Percentiles rank a stretch among this genome's conserved stretches.
Evolutionary conservation across 1,140 invertebrate species (phyloP).

Genomic region (Aphaenogaster ashmeadi): DNA sequence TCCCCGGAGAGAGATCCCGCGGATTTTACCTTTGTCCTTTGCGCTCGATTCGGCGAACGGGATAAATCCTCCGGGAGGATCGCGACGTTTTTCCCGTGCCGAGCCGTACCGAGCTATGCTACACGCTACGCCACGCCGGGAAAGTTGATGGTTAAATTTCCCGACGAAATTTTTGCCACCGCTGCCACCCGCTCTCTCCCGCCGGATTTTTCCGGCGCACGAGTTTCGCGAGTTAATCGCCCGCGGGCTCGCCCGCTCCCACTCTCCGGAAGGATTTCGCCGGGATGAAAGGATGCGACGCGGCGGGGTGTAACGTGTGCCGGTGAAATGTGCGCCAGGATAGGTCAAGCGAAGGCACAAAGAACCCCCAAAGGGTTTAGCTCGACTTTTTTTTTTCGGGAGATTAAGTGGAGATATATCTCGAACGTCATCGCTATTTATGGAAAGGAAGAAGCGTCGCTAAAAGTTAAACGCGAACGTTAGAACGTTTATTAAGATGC

Average conservation of each 20-base stretch:
- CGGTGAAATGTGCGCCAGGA: slow-evolving; percentile 39
- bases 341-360: slow-evolving; percentile 32
- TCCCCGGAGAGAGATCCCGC: slow-evolving; percentile 66
- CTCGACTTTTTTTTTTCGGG: neutral
- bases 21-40: slow-evolving; percentile 75
- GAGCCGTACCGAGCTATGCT: neutral
- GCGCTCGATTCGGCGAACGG: slow-evolving; percentile 55
- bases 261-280: slow-evolving; percentile 44
- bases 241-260: slow-evolving; percentile 36
- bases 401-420: neutral
- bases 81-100: slow-evolving; percentile 38
- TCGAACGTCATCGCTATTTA: slow-evolving; percentile 16
- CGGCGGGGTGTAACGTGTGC: slow-evolving; percentile 35
- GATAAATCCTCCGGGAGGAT: slow-evolving; percentile 64
- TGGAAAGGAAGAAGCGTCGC: too few relatives aligned
- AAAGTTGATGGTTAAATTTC: slow-evolving; percentile 53
- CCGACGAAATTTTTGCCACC: slow-evolving; percentile 54
- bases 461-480: slow-evolving; percentile 5
- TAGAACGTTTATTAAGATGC: slow-evolving; percentile 3
- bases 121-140: slow-evolving; percentile 18
- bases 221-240: slow-evolving; percentile 63
- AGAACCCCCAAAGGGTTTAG: slow-evolving; percentile 18
- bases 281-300: slow-evolving; percentile 45
- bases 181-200: slow-evolving; percentile 5
- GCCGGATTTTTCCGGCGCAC: slow-evolving; percentile 51